phyloP scores from a whole-genome alignment of 2,888 invertebrate species.

The Agrenia bidenticulata region DNA sequence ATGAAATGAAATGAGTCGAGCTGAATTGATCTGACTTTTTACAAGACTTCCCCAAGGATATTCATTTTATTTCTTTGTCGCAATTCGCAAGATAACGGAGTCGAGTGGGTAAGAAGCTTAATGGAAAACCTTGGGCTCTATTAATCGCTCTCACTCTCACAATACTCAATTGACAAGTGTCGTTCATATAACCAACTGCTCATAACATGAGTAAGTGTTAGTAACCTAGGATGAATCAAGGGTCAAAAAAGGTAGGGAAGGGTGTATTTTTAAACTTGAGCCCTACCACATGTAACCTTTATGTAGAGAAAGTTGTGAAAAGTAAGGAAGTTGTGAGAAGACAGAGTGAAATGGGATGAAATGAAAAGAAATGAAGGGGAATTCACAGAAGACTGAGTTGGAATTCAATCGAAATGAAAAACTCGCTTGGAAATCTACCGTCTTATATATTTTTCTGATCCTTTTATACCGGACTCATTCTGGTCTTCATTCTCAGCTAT shows the following conservation, averaged over 20 bases:
- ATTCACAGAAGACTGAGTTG: constrained; percentile 8
- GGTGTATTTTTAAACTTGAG: no score
- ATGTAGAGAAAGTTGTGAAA: neutral
- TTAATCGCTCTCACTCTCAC: no score
- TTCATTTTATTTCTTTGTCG: neutral
- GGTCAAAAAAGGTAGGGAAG: no score
- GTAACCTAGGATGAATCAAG: no score
- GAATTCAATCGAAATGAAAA: constrained; percentile 19
- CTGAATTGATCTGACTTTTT: constrained; percentile 8
- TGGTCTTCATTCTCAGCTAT: neutral
- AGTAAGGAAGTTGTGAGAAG: constrained; percentile 17
- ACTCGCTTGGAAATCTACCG: neutral
- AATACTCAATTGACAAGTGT: no score
- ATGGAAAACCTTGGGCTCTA: no score
- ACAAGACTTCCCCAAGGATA: neutral
- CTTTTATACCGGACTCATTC: neutral
- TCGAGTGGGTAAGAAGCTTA: no score
- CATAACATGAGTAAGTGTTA: no score
- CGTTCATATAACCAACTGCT: no score
- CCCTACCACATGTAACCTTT: no score
- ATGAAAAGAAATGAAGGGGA: constrained; percentile 22
- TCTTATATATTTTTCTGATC: neutral
- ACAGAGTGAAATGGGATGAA: constrained; percentile 17
- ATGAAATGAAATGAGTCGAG: constrained; percentile 9
- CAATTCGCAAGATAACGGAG: no score